phyloP scores from a whole-genome alignment of 2,888 invertebrate genomes.

The Tineola bisselliella region DNA sequence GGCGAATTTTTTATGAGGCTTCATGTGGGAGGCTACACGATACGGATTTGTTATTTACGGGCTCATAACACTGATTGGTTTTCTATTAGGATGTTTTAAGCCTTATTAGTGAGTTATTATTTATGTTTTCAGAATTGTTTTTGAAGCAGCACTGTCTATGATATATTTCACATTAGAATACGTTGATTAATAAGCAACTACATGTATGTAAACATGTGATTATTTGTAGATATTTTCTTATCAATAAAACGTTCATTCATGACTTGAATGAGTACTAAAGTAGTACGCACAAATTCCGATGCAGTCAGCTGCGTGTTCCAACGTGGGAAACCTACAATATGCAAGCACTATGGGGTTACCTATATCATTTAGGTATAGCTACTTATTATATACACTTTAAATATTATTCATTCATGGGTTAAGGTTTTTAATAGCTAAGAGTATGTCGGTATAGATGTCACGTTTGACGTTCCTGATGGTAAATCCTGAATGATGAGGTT shows the following conservation, averaged over 20 bases:
- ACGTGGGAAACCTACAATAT: constrained; percentile 5
- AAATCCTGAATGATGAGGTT: no score
- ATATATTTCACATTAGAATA: no score
- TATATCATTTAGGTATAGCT: no score
- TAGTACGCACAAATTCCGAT: background rate
- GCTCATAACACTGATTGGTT: background rate
- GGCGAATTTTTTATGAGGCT: constrained; percentile 38
- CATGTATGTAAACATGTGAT: background rate
- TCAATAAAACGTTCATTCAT: background rate
- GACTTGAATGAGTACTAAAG: background rate
- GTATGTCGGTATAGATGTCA: no score
- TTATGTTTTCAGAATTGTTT: background rate
- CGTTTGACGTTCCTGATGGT: no score
- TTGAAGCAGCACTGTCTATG: background rate
- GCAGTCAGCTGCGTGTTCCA: background rate
- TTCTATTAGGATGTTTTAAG: background rate
- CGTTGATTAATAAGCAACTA: no score
- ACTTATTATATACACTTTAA: no score
- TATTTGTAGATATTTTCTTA: background rate
- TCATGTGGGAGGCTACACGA: constrained; percentile 58
- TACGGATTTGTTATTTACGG: constrained; percentile 33
- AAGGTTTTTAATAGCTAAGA: no score
- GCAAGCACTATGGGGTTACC: background rate
- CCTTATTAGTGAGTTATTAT: background rate
- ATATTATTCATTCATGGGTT: no score